Evolutionary conservation across 2,113 vertebrate species (phyloP), one percentile per base, ranked within the genome.

Genomic region (Pionites leucogaster): DNA sequence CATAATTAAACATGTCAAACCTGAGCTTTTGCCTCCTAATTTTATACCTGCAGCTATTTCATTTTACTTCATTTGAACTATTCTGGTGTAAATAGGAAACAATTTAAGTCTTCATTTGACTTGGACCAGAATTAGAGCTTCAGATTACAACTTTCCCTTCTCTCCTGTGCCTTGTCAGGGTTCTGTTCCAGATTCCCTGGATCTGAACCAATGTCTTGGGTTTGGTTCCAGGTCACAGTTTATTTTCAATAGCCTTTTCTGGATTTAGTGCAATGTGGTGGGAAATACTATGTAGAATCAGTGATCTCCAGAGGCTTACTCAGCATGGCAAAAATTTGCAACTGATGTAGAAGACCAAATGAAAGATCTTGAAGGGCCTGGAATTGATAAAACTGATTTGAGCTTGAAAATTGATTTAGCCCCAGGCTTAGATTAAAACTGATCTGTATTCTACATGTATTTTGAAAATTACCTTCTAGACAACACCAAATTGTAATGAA

Each of bases 201-300:
- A 92, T 69, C 49, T 88, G 87, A 92, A 93, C 37, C 75, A 95
- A 82, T 1, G 5, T 74, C 49, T 86, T 2, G 8, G 31, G 23
- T 95, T 88, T 80, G 69, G 53, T 94, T 94, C 94, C 95, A 95
- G 91, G 71, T 96, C 85, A 85, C 44, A 86, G 92, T 93, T 93
- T 92, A 82, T 93, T 96, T 96, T 90, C 67, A 95, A 59, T 93
- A 85, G 62, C 71, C 41, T 85, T 90, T 72, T 85, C 82, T 91
- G 90, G 63, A 82, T 76, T 86, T 84, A 14, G 44, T 93, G 65
- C 91, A 91, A 0, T 17, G 65, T 89, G 52, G 86, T 91, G 65
- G 74, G 62, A 92, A 95, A 92, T 93, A 84, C 74, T 62, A 64
- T 44, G 80, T 29, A 84, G 81, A 91, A 86, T 92, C 65, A 84